Evolutionary conservation across 2,888 invertebrate species (phyloP).

Genomic region (Boloria selene): DNA sequence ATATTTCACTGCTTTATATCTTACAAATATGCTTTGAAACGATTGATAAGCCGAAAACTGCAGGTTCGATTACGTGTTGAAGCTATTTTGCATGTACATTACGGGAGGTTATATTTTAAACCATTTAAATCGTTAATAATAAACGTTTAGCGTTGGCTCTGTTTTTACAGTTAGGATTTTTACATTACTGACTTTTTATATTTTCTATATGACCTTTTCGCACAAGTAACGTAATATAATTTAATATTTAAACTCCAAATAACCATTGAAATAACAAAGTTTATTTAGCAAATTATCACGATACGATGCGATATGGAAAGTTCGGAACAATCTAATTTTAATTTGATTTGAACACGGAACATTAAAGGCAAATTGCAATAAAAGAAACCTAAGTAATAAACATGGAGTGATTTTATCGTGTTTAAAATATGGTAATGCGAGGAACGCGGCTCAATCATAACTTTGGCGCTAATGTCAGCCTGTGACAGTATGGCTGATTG

Average conservation of each 20-base stretch:
- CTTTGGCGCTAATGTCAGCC: constrained; percentile 67
- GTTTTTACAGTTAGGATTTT: too few species aligned
- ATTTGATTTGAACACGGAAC: constrained; percentile 26
- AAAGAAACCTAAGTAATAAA: constrained; percentile 54
- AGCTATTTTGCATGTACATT: not conserved
- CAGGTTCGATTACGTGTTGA: too few species aligned
- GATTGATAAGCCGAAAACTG: too few species aligned
- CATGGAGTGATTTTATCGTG: constrained; percentile 64
- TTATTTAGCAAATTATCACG: constrained; percentile 1
- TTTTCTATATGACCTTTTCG: too few species aligned
- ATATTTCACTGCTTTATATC: not conserved
- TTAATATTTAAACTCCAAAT: too few species aligned
- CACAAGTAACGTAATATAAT: too few species aligned
- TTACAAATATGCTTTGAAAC: too few species aligned
- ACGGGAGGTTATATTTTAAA: too few species aligned
- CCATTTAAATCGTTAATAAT: too few species aligned
- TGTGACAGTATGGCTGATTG: constrained; percentile 57
- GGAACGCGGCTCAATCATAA: constrained; percentile 70
- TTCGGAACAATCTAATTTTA: constrained; percentile 13
- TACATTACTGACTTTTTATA: too few species aligned
- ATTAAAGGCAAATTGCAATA: constrained; percentile 45
- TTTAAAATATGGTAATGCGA: constrained; percentile 69
- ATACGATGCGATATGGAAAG: not conserved
- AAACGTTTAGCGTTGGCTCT: too few species aligned
- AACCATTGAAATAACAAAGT: too few species aligned